A percentile compares a stretch with the other conserved stretches of the same genome.
Evolutionary conservation across 2,797 vertebrate genomes (phyloP).

Genomic region (Gymnoscopelus microlampas): DNA sequence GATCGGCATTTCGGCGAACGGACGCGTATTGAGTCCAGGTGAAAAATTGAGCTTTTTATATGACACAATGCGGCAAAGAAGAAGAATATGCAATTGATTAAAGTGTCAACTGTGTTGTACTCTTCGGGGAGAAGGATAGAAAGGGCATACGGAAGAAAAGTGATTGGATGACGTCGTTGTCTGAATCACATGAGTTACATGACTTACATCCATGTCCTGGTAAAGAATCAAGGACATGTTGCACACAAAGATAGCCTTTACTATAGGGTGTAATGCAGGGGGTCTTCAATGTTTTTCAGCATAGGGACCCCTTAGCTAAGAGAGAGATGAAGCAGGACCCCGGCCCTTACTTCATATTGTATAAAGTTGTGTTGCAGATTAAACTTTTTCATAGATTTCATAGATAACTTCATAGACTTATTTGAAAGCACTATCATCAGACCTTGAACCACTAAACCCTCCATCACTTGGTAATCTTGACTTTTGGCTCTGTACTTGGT

Average conservation of each 20-base stretch:
- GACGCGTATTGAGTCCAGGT: background rate
- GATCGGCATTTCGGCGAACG: background rate
- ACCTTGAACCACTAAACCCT: no score
- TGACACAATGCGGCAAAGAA: slow-evolving; percentile 31
- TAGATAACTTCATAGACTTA: no score
- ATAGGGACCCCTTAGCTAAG: no score
- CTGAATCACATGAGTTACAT: slow-evolving; percentile 51
- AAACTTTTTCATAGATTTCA: no score
- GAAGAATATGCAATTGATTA: slow-evolving; percentile 51
- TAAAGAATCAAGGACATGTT: slow-evolving; percentile 18
- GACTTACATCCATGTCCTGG: slow-evolving; percentile 13
- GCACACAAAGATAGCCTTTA: slow-evolving; percentile 5
- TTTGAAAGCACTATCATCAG: no score
- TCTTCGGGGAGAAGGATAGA: slow-evolving; percentile 14
- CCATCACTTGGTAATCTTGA: background rate
- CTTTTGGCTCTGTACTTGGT: background rate
- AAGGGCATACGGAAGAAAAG: slow-evolving; percentile 27
- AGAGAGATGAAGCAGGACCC: no score
- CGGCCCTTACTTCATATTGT: no score
- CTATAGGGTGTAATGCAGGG: no score
- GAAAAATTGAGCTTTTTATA: slow-evolving; percentile 12
- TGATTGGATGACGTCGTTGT: slow-evolving; percentile 20
- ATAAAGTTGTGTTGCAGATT: no score
- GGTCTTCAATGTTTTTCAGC: no score
- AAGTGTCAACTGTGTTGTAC: slow-evolving; percentile 42